Evolutionary conservation across 2,113 vertebrate species (phyloP).

Genomic region (Albula goreensis): DNA sequence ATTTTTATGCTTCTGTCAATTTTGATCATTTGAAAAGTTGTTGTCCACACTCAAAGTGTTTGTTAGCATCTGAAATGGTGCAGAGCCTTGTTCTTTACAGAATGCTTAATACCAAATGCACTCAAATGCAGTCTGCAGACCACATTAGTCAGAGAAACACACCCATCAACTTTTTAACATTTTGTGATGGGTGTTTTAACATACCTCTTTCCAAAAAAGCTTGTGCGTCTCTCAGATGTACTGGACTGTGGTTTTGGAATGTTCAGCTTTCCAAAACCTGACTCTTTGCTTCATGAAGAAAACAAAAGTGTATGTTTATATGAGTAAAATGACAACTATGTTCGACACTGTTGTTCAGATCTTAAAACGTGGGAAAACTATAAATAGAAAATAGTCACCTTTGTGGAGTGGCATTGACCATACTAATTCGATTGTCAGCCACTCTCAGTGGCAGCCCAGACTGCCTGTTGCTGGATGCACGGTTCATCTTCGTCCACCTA

Average conservation of each 20-base stretch:
- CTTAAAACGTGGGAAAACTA: too few relatives aligned
- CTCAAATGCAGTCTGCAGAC: too few relatives aligned
- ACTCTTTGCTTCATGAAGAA: constrained; percentile 73
- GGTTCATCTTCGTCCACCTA: constrained; percentile 67
- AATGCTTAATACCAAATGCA: too few relatives aligned
- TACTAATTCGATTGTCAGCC: constrained; percentile 83
- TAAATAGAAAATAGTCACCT: constrained; percentile 74
- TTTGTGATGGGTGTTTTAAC: not conserved
- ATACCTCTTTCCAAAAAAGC: constrained; percentile 81
- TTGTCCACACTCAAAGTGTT: too few relatives aligned
- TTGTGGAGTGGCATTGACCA: constrained; percentile 83
- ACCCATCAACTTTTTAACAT: not conserved
- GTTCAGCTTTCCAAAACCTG: constrained; percentile 81
- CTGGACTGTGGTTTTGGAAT: constrained; percentile 73
- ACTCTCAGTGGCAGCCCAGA: constrained; percentile 81
- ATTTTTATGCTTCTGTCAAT: too few relatives aligned
- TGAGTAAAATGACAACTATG: too few relatives aligned
- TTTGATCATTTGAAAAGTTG: too few relatives aligned
- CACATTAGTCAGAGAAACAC: too few relatives aligned
- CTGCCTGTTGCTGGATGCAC: constrained; percentile 66
- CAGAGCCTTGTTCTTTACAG: too few relatives aligned
- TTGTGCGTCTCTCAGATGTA: constrained; percentile 83
- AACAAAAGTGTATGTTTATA: not conserved
- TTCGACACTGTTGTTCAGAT: too few relatives aligned
- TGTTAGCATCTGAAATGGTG: too few relatives aligned